Base-by-base conservation (phyloP, 2,888 invertebrate species). In the Philaethria dido region DNA sequence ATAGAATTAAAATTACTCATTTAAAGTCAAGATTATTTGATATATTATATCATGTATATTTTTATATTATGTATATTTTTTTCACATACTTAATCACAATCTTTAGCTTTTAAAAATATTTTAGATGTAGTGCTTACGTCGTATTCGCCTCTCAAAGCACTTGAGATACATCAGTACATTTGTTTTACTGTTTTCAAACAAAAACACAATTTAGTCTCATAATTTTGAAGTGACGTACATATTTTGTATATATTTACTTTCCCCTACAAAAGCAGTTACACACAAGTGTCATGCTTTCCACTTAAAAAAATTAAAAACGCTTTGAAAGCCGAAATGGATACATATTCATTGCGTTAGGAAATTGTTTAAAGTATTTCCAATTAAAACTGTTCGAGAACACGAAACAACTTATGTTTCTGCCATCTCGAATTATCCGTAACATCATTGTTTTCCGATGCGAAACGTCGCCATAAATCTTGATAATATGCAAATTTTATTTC, bases 401-500 rank as follows among this genome's bases (percentile, higher is more conserved):
- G 54, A 61, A 69, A 65, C 65, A 71, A 65, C 54, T 61, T 61
- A 69, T 68, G 62, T 70, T 69, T 81, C 78, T 78, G 78, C 75
- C 76, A 77, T 79, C 74, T 72, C 70, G 76, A 79, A 79, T 79
- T 75, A 78, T 78, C 75, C 75, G 69, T 77, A 83, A 79, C 82
- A 86, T 84, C 86, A 88, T 88, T 87, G 88, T 86, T 88, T 86
- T 84, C 79, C 88, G 75, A 88, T 87, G 84, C 80, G 75, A 78
- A 77, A 78, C 77, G 75, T 78, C 78, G 70, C 79, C 82, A 89
- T 92, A 91, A 92, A 92, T 92, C 92, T 90, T 87, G 82, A 86
- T 86, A 84, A 86, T 91, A 92, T 92, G 92, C 91, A 87, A 92
- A 92, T 92, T 90, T 89, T 88, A 92, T 92, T 92, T 92, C 90